phyloP scores from a whole-genome alignment of 2,888 invertebrate genomes.

The Leptarthrus brevirostris region DNA sequence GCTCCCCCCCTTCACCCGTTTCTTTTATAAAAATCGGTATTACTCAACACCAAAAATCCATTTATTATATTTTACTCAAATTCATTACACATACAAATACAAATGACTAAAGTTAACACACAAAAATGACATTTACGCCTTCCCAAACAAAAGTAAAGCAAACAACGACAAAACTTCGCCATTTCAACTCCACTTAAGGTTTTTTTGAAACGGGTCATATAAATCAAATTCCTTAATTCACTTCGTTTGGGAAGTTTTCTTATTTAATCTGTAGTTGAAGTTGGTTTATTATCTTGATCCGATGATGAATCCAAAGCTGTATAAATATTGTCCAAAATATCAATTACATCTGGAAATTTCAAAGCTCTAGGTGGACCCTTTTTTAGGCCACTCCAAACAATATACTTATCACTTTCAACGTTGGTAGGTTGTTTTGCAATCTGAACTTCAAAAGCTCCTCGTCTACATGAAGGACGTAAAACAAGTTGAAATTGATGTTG shows the following conservation, averaged over 20 bases:
- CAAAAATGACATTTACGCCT: too few species aligned
- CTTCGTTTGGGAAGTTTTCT: not conserved
- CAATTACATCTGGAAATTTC: slow-evolving; percentile 61
- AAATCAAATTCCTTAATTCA: not conserved
- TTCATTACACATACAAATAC: too few species aligned
- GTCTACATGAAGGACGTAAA: slow-evolving; percentile 61
- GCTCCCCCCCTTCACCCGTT: too few species aligned
- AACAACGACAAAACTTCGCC: not conserved
- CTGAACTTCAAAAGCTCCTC: slow-evolving; percentile 63
- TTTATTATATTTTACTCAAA: too few species aligned
- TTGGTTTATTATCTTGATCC: too few species aligned
- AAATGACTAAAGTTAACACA: too few species aligned
- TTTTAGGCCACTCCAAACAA: slow-evolving; percentile 63
- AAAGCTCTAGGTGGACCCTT: slow-evolving; percentile 62
- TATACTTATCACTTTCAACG: slow-evolving; percentile 54
- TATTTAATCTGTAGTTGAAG: too few species aligned
- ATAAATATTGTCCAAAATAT: not conserved
- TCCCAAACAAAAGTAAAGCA: too few species aligned
- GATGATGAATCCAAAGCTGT: not conserved
- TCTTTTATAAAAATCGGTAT: too few species aligned
- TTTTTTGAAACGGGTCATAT: not conserved
- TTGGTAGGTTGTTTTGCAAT: slow-evolving; percentile 56
- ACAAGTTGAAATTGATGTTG: slow-evolving; percentile 54
- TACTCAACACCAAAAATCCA: too few species aligned
- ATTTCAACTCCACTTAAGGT: not conserved